Percentiles rank a stretch among this genome's conserved stretches.
Evolutionary conservation across 53 echinoderm and acorn worm genomes (phyloP).

Genomic region (Echinarachnius parma): DNA sequence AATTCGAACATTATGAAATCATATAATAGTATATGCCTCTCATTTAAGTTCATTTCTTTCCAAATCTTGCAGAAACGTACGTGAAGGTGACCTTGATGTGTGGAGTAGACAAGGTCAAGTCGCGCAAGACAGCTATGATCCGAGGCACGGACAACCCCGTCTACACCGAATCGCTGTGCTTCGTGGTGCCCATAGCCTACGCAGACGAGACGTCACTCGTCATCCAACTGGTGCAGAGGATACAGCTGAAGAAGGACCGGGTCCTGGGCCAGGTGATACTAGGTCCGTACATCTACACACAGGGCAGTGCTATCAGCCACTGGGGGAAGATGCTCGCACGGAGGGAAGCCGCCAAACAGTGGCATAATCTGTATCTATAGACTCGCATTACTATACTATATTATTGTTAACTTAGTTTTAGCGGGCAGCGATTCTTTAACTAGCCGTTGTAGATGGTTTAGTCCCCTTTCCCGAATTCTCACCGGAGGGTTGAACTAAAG

Average conservation of each 20-base stretch:
- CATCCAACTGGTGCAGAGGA: slow-evolving; percentile 81
- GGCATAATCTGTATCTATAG: slow-evolving; percentile 90
- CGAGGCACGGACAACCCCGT: slow-evolving; percentile 81
- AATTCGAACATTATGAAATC: no score
- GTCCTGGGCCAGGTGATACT: slow-evolving; percentile 84
- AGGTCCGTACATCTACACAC: slow-evolving; percentile 87
- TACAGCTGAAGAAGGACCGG: slow-evolving; percentile 78
- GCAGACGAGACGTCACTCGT: slow-evolving; percentile 76
- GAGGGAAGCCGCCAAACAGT: slow-evolving; percentile 82
- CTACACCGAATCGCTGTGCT: slow-evolving; percentile 88
- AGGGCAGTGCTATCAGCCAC: slow-evolving; percentile 83
- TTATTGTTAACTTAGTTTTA: no score
- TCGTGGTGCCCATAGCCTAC: slow-evolving; percentile 82
- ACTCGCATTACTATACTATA: no score
- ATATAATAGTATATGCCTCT: no score
- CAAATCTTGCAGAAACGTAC: slow-evolving; percentile 78
- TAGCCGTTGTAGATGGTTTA: no score
- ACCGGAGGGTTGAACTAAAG: no score
- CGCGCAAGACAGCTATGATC: slow-evolving; percentile 77
- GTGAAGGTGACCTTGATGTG: slow-evolving; percentile 94
- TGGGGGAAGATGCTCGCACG: slow-evolving; percentile 93
- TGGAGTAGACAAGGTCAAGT: slow-evolving; percentile 84
- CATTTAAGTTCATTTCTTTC: no score
- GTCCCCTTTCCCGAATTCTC: no score
- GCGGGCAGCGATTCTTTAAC: no score